A percentile compares a stretch with the other conserved stretches of the same genome.
These are phyloP conservation scores for Drosophila leontia DNA, from an alignment of 1,140 invertebrate species.

Conservation along the genomic window DNA sequence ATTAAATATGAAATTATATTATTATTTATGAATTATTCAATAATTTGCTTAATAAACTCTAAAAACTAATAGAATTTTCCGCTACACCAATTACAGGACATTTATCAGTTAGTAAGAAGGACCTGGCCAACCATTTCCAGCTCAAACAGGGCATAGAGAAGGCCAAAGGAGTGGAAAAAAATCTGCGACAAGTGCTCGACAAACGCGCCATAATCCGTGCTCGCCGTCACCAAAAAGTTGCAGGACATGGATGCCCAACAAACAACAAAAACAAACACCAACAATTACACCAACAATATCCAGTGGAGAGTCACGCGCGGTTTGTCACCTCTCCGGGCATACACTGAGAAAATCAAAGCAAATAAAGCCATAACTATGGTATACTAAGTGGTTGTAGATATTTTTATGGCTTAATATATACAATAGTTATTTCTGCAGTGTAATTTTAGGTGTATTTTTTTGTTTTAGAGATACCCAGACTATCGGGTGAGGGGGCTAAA, in stretches of 20 bases:
- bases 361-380: not conserved
- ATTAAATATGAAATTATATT: too few species aligned
- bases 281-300: constrained; percentile 28
- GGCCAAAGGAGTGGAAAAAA: constrained; percentile 34
- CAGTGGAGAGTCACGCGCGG: constrained; percentile 62
- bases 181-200: constrained; percentile 47
- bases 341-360: not conserved
- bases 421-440: not conserved
- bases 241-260: constrained; percentile 19
- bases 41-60: too few species aligned
- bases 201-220: constrained; percentile 77
- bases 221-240: constrained; percentile 56
- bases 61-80: not conserved
- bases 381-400: too few species aligned
- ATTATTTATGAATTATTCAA: too few species aligned
- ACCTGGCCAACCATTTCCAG: not conserved
- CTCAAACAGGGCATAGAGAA: not conserved
- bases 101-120: not conserved
- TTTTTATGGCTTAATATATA: too few species aligned
- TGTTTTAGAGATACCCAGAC: constrained; percentile 14
- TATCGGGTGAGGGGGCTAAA: constrained; percentile 50
- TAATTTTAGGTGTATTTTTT: constrained; percentile 3
- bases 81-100: not conserved
- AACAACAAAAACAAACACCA: constrained; percentile 27
- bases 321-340: constrained; percentile 65